A percentile compares a stretch with the other conserved stretches of the same genome.
Evolutionary conservation across 2,113 vertebrate genomes (phyloP).

Genomic region (Gallinago jamesoni): DNA sequence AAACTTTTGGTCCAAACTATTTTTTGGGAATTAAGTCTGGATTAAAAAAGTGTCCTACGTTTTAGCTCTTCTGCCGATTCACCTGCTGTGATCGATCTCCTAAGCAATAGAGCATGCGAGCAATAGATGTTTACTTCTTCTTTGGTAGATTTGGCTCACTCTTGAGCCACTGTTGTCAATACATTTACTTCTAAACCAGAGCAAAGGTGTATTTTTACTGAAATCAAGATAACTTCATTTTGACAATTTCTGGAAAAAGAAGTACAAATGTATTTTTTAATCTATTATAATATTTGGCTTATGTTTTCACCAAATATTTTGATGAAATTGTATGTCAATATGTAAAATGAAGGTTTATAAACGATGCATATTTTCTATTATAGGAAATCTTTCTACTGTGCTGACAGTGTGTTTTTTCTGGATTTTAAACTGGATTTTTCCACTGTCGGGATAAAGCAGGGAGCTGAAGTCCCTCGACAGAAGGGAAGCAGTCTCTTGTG

Average conservation of each 20-base stretch:
- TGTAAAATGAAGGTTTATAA: not conserved
- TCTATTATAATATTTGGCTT: not conserved
- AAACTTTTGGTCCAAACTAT: not conserved
- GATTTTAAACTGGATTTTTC: not conserved
- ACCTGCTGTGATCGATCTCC: not conserved
- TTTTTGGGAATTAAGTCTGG: not conserved
- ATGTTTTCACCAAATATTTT: not conserved
- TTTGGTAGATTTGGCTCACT: not conserved
- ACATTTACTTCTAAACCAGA: not conserved
- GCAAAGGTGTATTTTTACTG: not conserved
- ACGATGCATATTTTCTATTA: not conserved
- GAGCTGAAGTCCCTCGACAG: not conserved
- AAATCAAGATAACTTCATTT: not conserved
- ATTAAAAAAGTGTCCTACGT: not conserved
- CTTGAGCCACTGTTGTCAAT: not conserved
- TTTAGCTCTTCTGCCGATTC: not conserved
- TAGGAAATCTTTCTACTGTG: not conserved
- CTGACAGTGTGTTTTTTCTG: not conserved
- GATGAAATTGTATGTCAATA: not conserved
- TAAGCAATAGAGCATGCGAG: not conserved
- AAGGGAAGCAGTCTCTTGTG: not conserved
- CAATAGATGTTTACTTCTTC: not conserved
- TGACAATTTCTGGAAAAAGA: not conserved
- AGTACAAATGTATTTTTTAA: not conserved
- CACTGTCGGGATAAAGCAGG: not conserved